phyloP scores from a whole-genome alignment of 2,113 vertebrate genomes.

The Toxotes jaculatrix region DNA sequence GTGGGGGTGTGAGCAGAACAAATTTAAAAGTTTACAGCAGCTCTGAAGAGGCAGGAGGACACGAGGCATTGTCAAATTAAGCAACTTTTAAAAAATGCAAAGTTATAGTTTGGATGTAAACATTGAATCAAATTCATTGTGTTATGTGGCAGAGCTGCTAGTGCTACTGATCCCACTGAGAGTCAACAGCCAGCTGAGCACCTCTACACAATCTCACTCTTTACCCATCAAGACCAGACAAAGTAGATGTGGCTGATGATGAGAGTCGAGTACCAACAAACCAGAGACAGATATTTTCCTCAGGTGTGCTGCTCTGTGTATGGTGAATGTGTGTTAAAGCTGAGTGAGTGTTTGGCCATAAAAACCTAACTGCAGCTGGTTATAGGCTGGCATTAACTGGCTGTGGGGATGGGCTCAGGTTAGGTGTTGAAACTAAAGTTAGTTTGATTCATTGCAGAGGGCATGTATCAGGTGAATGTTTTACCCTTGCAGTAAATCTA shows the following conservation, averaged over 20 bases:
- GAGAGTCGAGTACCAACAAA: not conserved
- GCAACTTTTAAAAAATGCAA: not conserved
- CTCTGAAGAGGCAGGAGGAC: not conserved
- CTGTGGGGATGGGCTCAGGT: not conserved
- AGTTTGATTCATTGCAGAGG: not conserved
- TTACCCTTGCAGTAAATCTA: too few species aligned
- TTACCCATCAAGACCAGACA: not conserved
- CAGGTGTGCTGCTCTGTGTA: not conserved
- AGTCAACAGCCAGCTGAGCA: not conserved
- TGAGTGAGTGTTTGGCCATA: not conserved
- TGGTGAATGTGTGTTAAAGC: not conserved
- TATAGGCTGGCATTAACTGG: not conserved
- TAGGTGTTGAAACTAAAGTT: not conserved
- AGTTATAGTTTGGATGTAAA: not conserved
- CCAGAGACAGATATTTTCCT: not conserved
- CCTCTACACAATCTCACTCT: not conserved
- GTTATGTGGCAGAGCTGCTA: not conserved
- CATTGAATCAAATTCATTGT: not conserved
- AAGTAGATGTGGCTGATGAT: not conserved
- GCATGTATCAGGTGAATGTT: not conserved
- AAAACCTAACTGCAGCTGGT: too few species aligned
- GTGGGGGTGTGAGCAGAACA: slow-evolving; percentile 18
- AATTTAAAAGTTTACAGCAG: slow-evolving; percentile 49
- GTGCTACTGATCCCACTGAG: not conserved
- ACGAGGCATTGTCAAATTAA: not conserved